Percentiles rank a stretch among this genome's conserved stretches.
Conservation (phyloP, 2,888 invertebrate genomes). For the Tupiocoris notatus region DNA sequence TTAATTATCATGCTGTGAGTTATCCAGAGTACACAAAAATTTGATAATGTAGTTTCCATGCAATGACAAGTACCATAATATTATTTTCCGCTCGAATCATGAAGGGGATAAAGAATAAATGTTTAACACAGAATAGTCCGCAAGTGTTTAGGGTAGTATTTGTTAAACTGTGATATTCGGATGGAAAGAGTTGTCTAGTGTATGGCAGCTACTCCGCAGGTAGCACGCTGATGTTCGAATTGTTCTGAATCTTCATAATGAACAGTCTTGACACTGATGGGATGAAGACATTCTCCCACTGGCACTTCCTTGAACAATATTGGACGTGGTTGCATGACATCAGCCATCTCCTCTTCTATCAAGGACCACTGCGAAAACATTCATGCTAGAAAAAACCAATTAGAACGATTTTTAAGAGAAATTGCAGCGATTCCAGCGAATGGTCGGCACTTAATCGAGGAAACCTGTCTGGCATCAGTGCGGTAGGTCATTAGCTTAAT, state of each 20-base stretch:
- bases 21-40: conserved; percentile 16
- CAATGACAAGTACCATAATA: conserved; percentile 48
- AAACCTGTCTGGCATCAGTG: too few species aligned
- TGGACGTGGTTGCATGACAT: conserved; percentile 51
- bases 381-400: background rate
- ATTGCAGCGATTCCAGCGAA: too few species aligned
- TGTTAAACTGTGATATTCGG: background rate
- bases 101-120: background rate
- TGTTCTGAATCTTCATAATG: conserved; percentile 50
- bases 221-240: background rate
- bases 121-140: background rate
- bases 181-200: background rate
- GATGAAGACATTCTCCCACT: background rate
- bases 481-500: too few species aligned
- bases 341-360: conserved; percentile 58
- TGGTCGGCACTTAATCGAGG: too few species aligned
- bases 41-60: conserved; percentile 46
- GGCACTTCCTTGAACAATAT: conserved; percentile 60
- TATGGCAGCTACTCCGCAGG: background rate
- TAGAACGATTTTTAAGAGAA: too few species aligned
- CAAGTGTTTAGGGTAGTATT: background rate
- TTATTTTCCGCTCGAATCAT: background rate
- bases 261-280: conserved; percentile 57
- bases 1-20: conserved; percentile 4
- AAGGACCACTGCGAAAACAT: conserved; percentile 54